phyloP scores from a whole-genome alignment of 2,797 vertebrate genomes.

The Mastacembelus armatus region DNA sequence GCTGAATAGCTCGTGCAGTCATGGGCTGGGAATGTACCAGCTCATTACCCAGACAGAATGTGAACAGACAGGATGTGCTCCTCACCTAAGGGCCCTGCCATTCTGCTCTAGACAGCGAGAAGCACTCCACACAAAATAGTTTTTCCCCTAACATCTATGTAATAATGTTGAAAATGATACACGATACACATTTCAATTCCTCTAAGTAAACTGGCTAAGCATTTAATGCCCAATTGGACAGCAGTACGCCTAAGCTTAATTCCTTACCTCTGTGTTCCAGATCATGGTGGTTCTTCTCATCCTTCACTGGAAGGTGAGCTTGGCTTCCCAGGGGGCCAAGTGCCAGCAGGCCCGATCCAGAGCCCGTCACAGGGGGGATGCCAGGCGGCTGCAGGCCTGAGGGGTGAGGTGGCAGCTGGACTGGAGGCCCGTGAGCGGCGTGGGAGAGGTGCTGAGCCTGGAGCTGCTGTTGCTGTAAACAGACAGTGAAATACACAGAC shows the following conservation, averaged over 20 bases:
- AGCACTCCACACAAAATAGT: slow-evolving; percentile 31
- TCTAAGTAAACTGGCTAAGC: slow-evolving; percentile 27
- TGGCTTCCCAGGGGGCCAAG: slow-evolving; percentile 93
- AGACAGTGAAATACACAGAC: slow-evolving; percentile 67
- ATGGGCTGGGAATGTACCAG: slow-evolving; percentile 78
- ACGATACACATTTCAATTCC: slow-evolving; percentile 18
- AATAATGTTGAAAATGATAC: slow-evolving; percentile 30
- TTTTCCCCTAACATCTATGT: slow-evolving; percentile 43
- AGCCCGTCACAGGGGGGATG: slow-evolving; percentile 88
- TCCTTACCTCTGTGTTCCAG: slow-evolving; percentile 93
- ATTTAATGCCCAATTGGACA: neutral
- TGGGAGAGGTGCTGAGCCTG: slow-evolving; percentile 97
- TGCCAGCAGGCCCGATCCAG: slow-evolving; percentile 91
- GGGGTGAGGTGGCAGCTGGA: slow-evolving; percentile 92
- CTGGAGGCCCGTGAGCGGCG: slow-evolving; percentile 90
- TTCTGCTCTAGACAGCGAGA: slow-evolving; percentile 52
- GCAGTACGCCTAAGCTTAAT: neutral
- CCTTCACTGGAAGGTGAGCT: slow-evolving; percentile 93
- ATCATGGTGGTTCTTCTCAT: slow-evolving; percentile 96
- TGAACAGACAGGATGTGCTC: slow-evolving; percentile 77
- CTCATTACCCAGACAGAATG: slow-evolving; percentile 81
- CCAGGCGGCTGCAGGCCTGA: slow-evolving; percentile 94
- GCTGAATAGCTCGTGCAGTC: slow-evolving; percentile 76
- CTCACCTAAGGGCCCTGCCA: slow-evolving; percentile 61
- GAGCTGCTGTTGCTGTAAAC: slow-evolving; percentile 87